A percentile compares a stretch with the other conserved stretches of the same genome.
Conservation (phyloP, 2,888 invertebrate genomes). For the Phragmatobia fuliginosa region DNA sequence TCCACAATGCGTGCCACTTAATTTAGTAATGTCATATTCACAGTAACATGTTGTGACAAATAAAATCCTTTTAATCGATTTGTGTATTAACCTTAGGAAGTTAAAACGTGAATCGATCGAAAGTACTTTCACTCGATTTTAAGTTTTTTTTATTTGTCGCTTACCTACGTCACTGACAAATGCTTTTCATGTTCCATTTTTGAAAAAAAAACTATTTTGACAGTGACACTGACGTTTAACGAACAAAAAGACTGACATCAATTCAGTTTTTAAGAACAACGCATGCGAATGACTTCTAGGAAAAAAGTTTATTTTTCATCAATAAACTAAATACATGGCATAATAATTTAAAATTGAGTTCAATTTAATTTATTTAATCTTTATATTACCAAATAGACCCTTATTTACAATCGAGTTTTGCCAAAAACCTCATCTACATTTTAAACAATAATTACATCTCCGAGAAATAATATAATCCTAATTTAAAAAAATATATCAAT, state of each 20-base stretch:
- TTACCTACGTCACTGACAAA: fast-evolving
- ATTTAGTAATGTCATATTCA: neutral
- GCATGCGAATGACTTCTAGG: neutral
- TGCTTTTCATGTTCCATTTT: neutral
- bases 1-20: neutral
- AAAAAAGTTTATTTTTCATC: neutral
- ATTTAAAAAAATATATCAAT: constrained; percentile 4
- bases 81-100: no score
- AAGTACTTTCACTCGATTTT: neutral
- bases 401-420: constrained; percentile 15
- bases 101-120: no score
- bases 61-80: neutral
- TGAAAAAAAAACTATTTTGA: neutral
- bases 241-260: neutral
- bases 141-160: neutral
- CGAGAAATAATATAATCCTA: constrained; percentile 10
- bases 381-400: neutral
- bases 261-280: neutral
- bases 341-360: neutral
- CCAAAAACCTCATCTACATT: constrained; percentile 13
- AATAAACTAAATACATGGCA: neutral
- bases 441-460: constrained; percentile 20
- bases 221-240: neutral
- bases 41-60: neutral
- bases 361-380: neutral